phyloP scores from a whole-genome alignment of 2,888 invertebrate genomes.

The Drosophila neotestacea region DNA sequence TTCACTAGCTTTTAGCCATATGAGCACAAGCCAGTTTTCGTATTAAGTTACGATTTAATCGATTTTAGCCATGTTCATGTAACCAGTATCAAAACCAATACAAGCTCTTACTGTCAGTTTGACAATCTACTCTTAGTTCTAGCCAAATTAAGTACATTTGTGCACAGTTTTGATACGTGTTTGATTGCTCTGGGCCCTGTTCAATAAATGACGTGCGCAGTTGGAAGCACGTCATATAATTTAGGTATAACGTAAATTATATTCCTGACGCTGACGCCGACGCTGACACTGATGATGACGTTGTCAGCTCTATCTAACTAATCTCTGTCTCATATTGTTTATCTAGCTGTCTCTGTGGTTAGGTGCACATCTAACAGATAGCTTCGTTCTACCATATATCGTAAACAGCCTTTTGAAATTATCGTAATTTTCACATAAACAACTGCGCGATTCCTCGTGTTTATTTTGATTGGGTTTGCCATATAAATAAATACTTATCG shows the following conservation, averaged over 20 bases:
- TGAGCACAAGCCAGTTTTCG: neutral
- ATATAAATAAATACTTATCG: slow-evolving; percentile 52
- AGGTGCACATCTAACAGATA: slow-evolving; percentile 46
- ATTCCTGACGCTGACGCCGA: slow-evolving; percentile 46
- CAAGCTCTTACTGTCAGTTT: neutral
- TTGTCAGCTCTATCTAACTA: slow-evolving; percentile 53
- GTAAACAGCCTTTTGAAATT: slow-evolving; percentile 37
- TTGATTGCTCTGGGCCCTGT: neutral
- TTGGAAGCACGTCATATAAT: slow-evolving; percentile 55
- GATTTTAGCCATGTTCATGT: neutral
- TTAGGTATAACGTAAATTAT: slow-evolving; percentile 42
- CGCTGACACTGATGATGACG: slow-evolving; percentile 55
- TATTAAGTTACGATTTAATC: neutral
- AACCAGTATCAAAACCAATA: neutral
- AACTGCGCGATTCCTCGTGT: slow-evolving; percentile 47
- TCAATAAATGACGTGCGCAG: slow-evolving; percentile 25
- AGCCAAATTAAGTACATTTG: slow-evolving; percentile 8
- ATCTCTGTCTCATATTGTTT: slow-evolving; percentile 46
- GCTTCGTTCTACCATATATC: slow-evolving; percentile 18
- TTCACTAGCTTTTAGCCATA: neutral
- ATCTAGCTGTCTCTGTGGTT: slow-evolving; percentile 37
- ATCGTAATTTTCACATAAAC: slow-evolving; percentile 48
- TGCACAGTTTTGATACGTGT: slow-evolving; percentile 2
- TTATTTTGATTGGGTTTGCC: slow-evolving; percentile 47
- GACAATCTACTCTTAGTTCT: neutral